phyloP scores from a whole-genome alignment of 2,797 vertebrate species.

The Serranus cabrilla region DNA sequence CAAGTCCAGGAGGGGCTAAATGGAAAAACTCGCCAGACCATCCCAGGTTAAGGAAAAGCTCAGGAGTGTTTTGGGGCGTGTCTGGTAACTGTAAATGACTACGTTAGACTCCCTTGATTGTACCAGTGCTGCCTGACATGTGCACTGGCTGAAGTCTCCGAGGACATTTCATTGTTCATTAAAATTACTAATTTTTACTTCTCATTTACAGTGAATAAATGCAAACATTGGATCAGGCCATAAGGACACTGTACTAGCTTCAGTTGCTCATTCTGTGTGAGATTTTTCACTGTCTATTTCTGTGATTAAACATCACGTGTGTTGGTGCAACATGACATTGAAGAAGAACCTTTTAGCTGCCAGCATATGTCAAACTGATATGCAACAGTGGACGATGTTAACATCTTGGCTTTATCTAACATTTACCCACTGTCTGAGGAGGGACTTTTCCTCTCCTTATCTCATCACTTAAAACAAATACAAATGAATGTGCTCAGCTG shows the following conservation, averaged over 20 bases:
- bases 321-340: conserved; percentile 6
- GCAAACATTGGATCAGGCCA: conserved; percentile 8
- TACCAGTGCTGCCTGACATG: conserved; percentile 12
- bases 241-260: background rate
- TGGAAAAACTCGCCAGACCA: conserved; percentile 15
- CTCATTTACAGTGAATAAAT: conserved; percentile 14
- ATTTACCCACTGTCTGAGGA: conserved; percentile 43
- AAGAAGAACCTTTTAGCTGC: conserved; percentile 39
- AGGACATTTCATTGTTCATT: conserved; percentile 32
- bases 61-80: conserved; percentile 24
- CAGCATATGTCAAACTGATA: conserved; percentile 27
- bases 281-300: conserved; percentile 1
- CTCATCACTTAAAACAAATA: conserved; percentile 75
- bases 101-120: conserved; percentile 7
- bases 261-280: conserved; percentile 1
- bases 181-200: conserved; percentile 34
- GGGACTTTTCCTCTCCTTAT: conserved; percentile 59
- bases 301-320: conserved; percentile 11
- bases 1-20: conserved; percentile 49
- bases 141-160: conserved; percentile 5
- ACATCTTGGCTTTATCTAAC: conserved; percentile 50
- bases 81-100: conserved; percentile 52
- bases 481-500: conserved; percentile 72
- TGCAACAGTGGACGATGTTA: conserved; percentile 27
- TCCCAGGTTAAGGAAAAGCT: conserved; percentile 45